phyloP scores from a whole-genome alignment of 2,797 vertebrate species.

The Onychomys arenicola region DNA sequence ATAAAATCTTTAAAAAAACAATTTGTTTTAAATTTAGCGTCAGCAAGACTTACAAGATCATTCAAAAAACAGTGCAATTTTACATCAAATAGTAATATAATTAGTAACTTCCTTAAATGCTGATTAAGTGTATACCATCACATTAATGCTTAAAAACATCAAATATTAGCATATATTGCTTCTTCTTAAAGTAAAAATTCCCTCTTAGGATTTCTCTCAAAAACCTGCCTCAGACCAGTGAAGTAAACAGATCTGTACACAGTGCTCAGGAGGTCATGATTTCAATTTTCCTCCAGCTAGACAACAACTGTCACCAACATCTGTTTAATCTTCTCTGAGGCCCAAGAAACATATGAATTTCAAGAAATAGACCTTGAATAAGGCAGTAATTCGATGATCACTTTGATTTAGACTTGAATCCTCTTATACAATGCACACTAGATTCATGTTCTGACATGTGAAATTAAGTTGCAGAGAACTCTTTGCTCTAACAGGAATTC shows the following conservation, averaged over 20 bases:
- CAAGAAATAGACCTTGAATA: slow-evolving; percentile 18
- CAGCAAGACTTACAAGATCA: not conserved
- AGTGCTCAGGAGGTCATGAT: not conserved
- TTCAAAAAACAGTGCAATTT: not conserved
- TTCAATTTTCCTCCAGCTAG: slow-evolving; percentile 59
- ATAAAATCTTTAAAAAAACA: not conserved
- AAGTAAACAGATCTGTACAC: slow-evolving; percentile 32
- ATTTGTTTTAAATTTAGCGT: not conserved
- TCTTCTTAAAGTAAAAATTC: slow-evolving; percentile 14
- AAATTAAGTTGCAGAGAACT: slow-evolving; percentile 32
- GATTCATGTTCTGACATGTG: not conserved
- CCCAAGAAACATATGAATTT: not conserved
- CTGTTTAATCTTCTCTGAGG: slow-evolving; percentile 44
- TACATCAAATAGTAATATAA: not conserved
- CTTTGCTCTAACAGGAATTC: not conserved
- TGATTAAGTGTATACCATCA: not conserved
- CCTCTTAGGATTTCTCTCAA: not conserved
- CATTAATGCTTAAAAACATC: not conserved
- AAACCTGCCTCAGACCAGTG: not conserved
- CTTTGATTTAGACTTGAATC: slow-evolving; percentile 35
- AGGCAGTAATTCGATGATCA: slow-evolving; percentile 20
- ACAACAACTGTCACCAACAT: slow-evolving; percentile 50
- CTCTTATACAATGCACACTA: not conserved
- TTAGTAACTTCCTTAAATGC: not conserved
- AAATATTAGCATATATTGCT: not conserved